Base-by-base conservation (phyloP, 2,888 invertebrate genomes). In the Tiphia femorata region DNA sequence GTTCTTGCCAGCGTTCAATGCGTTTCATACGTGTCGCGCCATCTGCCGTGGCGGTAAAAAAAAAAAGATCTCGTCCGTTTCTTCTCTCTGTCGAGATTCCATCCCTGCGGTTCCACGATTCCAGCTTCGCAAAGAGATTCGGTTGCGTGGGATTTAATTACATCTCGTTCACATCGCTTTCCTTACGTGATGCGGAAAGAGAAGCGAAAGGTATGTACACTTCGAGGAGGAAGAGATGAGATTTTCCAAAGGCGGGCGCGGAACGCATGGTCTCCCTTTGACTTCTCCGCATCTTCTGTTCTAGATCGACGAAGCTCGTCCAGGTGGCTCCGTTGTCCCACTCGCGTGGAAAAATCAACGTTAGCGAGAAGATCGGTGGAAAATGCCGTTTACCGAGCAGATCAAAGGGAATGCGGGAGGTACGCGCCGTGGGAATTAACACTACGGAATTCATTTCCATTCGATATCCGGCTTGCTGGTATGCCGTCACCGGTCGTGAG, bases 371-470 rank as follows among this genome's bases (percentile, higher is more conserved):
- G 43, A 44, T 44, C n/a, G 12, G 33, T 47, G 37, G 38, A 59
- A 55, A 56, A 44, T 58, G 20, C 48, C 40, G 14, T 5, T 16
- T 3, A 10, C 12, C 17, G 23, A 20, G 41, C 23, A 27, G 52
- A 58, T 62, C 63, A 62, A 64, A 59, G 47, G 37, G 37, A 27
- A 51, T 38, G 17, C 40, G 41, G 50, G 57, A n/a, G n/a, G 54
- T 52, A 33, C 49, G 48, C 48, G 49, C 21, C 30, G 37, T 19
- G 49, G 30, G 46, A 40, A 48, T 50, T 52, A 49, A 51, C 55
- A 42, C 46, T 44, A 20, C 37, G 59, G 65, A 65, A 63, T 68
- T 69, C 69, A 65, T 68, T 68, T 68, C 69, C 65, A 68, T 61
- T 65, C 58, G 64, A 63, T 68, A 65, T 65, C 60, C 51, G 52